Conservation (phyloP, 2,888 invertebrate species). For the Zaprionus obscuricornis region DNA sequence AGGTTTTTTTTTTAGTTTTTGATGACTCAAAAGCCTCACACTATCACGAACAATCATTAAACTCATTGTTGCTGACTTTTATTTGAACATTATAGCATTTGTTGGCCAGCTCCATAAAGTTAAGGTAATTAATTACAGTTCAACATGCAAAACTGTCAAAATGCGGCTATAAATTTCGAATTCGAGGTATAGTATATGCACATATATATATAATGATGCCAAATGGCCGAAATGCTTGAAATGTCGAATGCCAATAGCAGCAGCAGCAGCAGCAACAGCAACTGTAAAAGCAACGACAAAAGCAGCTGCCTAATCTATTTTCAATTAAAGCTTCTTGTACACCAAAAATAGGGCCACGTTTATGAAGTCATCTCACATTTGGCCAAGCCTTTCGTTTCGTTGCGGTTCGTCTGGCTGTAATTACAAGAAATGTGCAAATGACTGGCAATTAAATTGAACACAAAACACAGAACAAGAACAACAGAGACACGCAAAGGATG, state of each 20-base stretch:
- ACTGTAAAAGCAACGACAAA: no score
- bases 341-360: conserved; percentile 5
- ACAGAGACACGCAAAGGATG: neutral
- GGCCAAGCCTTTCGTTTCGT: conserved; percentile 39
- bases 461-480: conserved; percentile 6
- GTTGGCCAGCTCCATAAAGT: conserved; percentile 45
- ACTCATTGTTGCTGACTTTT: conserved; percentile 61
- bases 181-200: conserved; percentile 33
- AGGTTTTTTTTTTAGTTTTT: conserved; percentile 8
- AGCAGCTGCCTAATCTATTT: conserved; percentile 40
- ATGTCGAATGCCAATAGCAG: conserved; percentile 28
- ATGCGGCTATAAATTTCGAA: conserved; percentile 45
- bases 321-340: conserved; percentile 57
- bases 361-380: conserved; percentile 55
- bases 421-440: conserved; percentile 50
- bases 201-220: conserved; percentile 6
- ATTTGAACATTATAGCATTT: conserved; percentile 68
- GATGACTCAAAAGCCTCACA: conserved; percentile 45
- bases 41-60: conserved; percentile 43
- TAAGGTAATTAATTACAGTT: conserved; percentile 63
- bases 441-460: conserved; percentile 45
- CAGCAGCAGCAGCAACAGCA: no score
- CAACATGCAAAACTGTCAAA: conserved; percentile 68
- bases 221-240: neutral
- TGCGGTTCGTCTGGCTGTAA: conserved; percentile 42